These are phyloP conservation scores for Drosophila rhopaloa DNA, from an alignment of 1,140 invertebrate genomes.

Conservation along the genomic window DNA sequence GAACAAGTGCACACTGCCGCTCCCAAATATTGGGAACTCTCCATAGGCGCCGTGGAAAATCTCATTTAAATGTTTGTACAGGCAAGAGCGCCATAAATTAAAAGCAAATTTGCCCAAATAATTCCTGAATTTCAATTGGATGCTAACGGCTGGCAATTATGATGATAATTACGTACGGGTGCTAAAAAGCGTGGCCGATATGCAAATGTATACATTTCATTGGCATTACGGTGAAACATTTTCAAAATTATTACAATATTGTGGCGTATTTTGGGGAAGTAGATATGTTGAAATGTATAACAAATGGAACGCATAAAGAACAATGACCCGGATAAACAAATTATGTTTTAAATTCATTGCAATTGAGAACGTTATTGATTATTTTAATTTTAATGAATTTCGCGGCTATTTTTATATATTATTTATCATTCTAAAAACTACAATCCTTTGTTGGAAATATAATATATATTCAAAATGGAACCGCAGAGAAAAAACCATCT, in stretches of 20 bases:
- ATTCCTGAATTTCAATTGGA: slow-evolving; percentile 56
- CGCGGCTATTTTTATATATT: neutral
- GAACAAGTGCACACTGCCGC: slow-evolving; percentile 34
- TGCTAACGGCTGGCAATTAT: slow-evolving; percentile 50
- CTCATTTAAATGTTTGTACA: slow-evolving; percentile 30
- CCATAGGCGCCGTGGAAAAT: neutral
- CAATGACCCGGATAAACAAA: neutral
- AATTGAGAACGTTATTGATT: neutral
- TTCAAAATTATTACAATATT: slow-evolving; percentile 20
- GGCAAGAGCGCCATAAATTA: slow-evolving; percentile 35
- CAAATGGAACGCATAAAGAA: neutral
- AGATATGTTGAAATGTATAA: neutral
- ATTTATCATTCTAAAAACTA: neutral
- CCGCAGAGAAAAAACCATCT: too few species aligned
- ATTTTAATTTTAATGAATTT: too few species aligned
- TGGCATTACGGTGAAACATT: slow-evolving; percentile 8
- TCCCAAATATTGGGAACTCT: slow-evolving; percentile 37
- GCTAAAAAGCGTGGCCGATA: slow-evolving; percentile 30
- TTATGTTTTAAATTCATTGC: neutral
- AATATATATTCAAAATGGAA: too few species aligned
- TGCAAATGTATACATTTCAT: slow-evolving; percentile 32
- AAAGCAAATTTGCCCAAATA: slow-evolving; percentile 52
- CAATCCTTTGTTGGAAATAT: too few species aligned
- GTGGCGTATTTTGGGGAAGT: neutral
- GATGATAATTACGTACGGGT: slow-evolving; percentile 34